These are phyloP conservation scores for Drosophila athabasca DNA, from an alignment of 1,140 invertebrate genomes.

Conservation along the genomic window DNA sequence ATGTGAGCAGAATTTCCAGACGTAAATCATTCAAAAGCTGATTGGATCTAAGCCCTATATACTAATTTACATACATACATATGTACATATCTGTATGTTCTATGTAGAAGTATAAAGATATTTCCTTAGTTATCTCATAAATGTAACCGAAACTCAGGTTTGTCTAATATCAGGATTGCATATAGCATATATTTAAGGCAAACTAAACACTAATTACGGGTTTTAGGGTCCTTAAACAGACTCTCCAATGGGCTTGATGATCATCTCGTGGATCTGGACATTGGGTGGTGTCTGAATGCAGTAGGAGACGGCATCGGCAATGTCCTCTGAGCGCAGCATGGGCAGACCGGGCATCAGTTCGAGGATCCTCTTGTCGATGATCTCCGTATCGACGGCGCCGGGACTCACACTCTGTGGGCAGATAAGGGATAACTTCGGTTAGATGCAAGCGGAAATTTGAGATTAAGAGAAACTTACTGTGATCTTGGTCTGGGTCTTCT, in stretches of 20 bases:
- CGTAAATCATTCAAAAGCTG: too few relatives aligned
- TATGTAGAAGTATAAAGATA: too few relatives aligned
- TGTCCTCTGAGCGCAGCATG: constrained; percentile 83
- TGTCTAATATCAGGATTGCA: too few relatives aligned
- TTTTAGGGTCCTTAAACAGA: constrained; percentile 26
- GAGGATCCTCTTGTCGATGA: not conserved
- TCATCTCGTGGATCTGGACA: constrained; percentile 78
- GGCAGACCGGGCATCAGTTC: not conserved
- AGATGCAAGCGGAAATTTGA: not conserved
- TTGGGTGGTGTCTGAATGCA: constrained; percentile 83
- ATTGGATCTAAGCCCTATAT: too few relatives aligned
- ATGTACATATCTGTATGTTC: too few relatives aligned
- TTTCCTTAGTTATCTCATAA: too few relatives aligned
- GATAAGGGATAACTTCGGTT: not conserved
- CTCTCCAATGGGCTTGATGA: constrained; percentile 74
- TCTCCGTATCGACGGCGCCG: constrained; percentile 56
- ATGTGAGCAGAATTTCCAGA: too few relatives aligned
- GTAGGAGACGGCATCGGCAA: constrained; percentile 86
- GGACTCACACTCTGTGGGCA: constrained; percentile 85
- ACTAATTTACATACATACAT: too few relatives aligned
- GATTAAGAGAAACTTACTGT: constrained; percentile 76
- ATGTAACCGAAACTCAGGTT: too few relatives aligned
- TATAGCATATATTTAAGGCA: too few relatives aligned
- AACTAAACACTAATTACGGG: too few relatives aligned
- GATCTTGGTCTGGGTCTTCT: constrained; percentile 87